Conservation (phyloP, 2,888 invertebrate species). For the Plutella xylostella region DNA sequence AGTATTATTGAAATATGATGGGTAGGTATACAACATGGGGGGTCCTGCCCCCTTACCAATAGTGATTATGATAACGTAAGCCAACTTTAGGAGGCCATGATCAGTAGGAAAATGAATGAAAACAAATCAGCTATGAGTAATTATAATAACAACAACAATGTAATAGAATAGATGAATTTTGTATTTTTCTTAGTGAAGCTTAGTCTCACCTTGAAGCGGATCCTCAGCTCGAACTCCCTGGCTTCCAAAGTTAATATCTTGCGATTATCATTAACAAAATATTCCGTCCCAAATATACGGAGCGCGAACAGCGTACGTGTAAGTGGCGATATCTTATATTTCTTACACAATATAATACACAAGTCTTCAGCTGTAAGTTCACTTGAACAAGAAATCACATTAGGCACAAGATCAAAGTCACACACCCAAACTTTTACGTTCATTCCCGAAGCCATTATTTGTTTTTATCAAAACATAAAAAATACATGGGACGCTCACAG, state of each 20-base stretch:
- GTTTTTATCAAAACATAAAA: constrained; percentile 26
- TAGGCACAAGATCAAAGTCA: constrained; percentile 40
- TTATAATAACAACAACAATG: not conserved
- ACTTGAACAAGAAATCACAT: constrained; percentile 50
- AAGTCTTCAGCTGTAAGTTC: constrained; percentile 75
- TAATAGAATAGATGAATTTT: constrained; percentile 1
- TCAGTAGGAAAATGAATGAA: not conserved
- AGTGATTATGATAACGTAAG: not conserved
- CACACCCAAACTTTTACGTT: constrained; percentile 52
- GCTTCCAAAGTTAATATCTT: constrained; percentile 50
- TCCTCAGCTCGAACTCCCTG: constrained; percentile 78
- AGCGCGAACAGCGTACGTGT: constrained; percentile 84
- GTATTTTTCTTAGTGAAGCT: not conserved
- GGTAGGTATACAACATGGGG: not conserved
- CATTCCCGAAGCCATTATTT: constrained; percentile 24
- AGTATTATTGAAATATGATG: no score
- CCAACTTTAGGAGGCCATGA: not conserved
- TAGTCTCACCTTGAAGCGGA: constrained; percentile 81
- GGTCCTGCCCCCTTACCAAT: not conserved
- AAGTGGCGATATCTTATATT: constrained; percentile 79
- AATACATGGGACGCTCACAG: not conserved
- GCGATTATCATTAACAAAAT: constrained; percentile 77
- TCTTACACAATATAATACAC: constrained; percentile 77
- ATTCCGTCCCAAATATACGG: constrained; percentile 71
- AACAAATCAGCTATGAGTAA: not conserved